A percentile compares a stretch with the other conserved stretches of the same genome.
phyloP scores from a whole-genome alignment of 2,888 invertebrate species.

The Oligia latruncula region DNA sequence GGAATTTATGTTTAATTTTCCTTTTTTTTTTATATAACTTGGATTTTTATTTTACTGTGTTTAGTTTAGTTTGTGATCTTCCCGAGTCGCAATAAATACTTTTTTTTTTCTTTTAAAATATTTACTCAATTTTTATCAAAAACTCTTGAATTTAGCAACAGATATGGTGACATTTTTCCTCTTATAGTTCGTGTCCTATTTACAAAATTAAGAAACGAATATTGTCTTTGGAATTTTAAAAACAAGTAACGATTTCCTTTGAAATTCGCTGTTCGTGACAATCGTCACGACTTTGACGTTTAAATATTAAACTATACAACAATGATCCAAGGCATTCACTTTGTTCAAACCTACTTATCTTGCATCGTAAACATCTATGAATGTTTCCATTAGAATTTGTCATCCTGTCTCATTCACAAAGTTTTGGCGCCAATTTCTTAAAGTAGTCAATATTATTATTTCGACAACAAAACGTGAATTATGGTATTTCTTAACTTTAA shows the following conservation, averaged over 20 bases:
- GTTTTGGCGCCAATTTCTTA: conserved; percentile 58
- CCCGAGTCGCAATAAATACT: no score
- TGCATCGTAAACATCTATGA: conserved; percentile 40
- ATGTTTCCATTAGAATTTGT: conserved; percentile 23
- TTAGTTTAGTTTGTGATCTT: no score
- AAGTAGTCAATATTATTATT: conserved; percentile 10
- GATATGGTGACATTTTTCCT: conserved; percentile 9
- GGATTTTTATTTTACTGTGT: no score
- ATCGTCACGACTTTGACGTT: conserved; percentile 74
- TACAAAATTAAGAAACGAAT: conserved; percentile 33
- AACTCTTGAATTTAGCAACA: conserved; percentile 15
- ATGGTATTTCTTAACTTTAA: conserved; percentile 40
- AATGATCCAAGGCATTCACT: conserved; percentile 61
- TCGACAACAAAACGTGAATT: conserved; percentile 38
- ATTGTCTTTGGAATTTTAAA: conserved; percentile 50
- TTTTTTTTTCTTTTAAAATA: no score
- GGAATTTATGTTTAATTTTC: no score
- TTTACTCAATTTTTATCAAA: background rate
- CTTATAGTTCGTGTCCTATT: conserved; percentile 14
- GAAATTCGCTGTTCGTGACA: conserved; percentile 68
- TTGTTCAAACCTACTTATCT: conserved; percentile 47
- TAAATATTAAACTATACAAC: conserved; percentile 65
- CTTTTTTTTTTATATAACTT: no score
- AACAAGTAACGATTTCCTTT: conserved; percentile 62
- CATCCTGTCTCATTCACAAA: conserved; percentile 25